A percentile compares a stretch with the other conserved stretches of the same genome.
These are phyloP conservation scores for Erebia palarica DNA, from an alignment of 2,888 invertebrate species.

Conservation along the genomic window DNA sequence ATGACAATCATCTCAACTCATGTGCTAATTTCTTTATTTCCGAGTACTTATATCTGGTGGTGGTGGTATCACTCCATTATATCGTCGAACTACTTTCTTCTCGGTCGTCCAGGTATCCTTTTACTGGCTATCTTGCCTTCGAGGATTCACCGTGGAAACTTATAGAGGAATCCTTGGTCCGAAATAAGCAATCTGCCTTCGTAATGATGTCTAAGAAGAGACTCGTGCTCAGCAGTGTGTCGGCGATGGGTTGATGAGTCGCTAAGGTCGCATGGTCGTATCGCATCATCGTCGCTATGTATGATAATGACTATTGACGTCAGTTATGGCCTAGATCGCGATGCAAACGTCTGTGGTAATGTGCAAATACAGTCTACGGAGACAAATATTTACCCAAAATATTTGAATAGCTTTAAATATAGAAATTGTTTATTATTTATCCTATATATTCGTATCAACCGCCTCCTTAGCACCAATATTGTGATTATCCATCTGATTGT, in stretches of 20 bases:
- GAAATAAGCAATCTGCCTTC: too few relatives aligned
- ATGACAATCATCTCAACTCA: too few relatives aligned
- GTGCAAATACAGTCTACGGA: conserved; percentile 20
- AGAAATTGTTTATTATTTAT: background rate
- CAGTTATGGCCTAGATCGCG: conserved; percentile 49
- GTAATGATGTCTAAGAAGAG: background rate
- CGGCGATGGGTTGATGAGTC: too few relatives aligned
- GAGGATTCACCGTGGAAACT: too few relatives aligned
- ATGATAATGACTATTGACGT: conserved; percentile 45
- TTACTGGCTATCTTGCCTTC: too few relatives aligned
- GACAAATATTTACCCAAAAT: conserved; percentile 29
- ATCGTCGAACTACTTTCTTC: too few relatives aligned
- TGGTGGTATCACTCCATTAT: too few relatives aligned
- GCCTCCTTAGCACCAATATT: background rate
- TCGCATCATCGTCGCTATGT: background rate
- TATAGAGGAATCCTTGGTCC: too few relatives aligned
- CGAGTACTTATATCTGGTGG: too few relatives aligned
- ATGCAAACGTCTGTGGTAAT: conserved; percentile 38
- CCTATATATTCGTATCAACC: background rate
- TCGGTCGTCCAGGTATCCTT: too few relatives aligned
- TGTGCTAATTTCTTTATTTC: too few relatives aligned
- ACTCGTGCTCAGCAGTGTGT: background rate
- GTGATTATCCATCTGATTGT: background rate
- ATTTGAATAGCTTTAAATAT: conserved; percentile 26
- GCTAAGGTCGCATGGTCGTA: background rate